Conservation (phyloP, 1,140 invertebrate species). For the Samia ricini region DNA sequence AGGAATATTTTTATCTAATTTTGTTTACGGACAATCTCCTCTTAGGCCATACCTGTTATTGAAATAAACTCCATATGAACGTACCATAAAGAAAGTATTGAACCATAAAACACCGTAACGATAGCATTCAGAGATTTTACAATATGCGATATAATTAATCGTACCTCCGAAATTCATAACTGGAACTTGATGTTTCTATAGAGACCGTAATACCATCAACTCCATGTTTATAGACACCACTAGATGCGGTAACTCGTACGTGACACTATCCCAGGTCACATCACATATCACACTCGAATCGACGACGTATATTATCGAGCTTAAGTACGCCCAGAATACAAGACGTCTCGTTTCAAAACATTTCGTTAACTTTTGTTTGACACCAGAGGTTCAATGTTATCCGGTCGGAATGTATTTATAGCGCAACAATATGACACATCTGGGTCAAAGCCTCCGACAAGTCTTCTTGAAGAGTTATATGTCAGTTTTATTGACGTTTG, state of each 20-base stretch:
- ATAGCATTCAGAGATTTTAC: not conserved
- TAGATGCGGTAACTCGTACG: slow-evolving; percentile 11
- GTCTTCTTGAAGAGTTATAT: slow-evolving; percentile 25
- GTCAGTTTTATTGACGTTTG: slow-evolving; percentile 42
- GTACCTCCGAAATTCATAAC: not conserved
- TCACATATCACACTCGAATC: slow-evolving; percentile 37
- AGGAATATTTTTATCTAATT: too few relatives aligned
- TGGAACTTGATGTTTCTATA: not conserved
- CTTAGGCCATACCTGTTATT: too few relatives aligned
- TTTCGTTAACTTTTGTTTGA: not conserved
- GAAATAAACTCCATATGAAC: too few relatives aligned
- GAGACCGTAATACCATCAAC: not conserved
- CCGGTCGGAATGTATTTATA: slow-evolving; percentile 31
- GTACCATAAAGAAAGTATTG: not conserved
- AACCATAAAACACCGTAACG: not conserved
- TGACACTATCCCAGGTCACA: slow-evolving; percentile 6
- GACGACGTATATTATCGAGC: slow-evolving; percentile 22
- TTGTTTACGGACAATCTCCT: too few relatives aligned
- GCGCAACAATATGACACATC: slow-evolving; percentile 41
- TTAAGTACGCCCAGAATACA: slow-evolving; percentile 16
- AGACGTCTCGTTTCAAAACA: slow-evolving; percentile 5
- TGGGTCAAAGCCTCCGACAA: slow-evolving; percentile 32
- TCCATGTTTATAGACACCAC: not conserved
- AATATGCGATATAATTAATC: not conserved
- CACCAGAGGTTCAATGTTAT: not conserved